Evolutionary conservation across 2,888 invertebrate species (phyloP).

Genomic region (Saturnia pavonia): DNA sequence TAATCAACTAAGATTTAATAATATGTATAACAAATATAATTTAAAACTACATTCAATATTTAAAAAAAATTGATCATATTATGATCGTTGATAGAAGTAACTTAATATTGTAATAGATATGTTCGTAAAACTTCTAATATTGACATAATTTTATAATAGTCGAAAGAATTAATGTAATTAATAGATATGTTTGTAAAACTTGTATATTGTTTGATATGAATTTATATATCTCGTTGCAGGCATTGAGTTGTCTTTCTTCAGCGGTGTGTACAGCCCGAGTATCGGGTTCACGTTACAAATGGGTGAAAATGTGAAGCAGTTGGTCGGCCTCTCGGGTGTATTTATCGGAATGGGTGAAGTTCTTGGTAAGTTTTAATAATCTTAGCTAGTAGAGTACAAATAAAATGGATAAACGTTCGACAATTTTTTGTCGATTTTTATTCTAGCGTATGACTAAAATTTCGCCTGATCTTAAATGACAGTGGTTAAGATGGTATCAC

Average conservation of each 20-base stretch:
- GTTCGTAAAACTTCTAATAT: too few species aligned
- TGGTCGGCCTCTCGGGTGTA: slow-evolving; percentile 96
- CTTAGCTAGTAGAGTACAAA: neutral
- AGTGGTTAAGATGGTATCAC: neutral
- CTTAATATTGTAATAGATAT: too few species aligned
- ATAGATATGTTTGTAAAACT: neutral
- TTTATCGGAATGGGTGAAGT: slow-evolving; percentile 98
- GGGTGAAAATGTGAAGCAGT: slow-evolving; percentile 89
- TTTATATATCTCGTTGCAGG: slow-evolving; percentile 79
- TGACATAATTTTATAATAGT: too few species aligned
- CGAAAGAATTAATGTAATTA: too few species aligned
- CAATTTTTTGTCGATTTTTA: neutral
- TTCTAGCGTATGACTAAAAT: neutral
- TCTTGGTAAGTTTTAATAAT: slow-evolving; percentile 80
- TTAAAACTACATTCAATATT: too few species aligned
- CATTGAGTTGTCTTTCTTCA: slow-evolving; percentile 96
- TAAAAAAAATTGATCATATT: too few species aligned
- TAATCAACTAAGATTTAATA: neutral
- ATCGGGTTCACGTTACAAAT: slow-evolving; percentile 93
- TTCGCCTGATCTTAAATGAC: neutral
- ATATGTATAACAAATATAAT: neutral
- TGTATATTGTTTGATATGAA: neutral
- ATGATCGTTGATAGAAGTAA: too few species aligned
- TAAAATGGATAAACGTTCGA: neutral
- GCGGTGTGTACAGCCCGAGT: slow-evolving; percentile 96